phyloP scores from a whole-genome alignment of 2,888 invertebrate species.

The Meiosimyza decipiens region DNA sequence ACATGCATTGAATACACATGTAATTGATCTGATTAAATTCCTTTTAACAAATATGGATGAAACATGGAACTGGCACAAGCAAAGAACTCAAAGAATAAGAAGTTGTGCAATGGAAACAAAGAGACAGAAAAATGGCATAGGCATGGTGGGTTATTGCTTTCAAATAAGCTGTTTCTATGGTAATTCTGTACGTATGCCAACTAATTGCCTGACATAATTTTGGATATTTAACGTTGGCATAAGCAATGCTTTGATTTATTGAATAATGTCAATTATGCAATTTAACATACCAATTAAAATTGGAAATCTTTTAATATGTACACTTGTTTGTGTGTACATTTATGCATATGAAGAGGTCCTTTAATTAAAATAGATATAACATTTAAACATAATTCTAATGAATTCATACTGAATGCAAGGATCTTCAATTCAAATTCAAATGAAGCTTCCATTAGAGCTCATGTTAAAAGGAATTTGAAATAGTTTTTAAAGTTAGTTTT shows the following conservation, averaged over 20 bases:
- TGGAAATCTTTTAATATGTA: no score
- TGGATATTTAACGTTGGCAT: no score
- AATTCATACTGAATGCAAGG: no score
- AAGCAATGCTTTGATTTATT: slow-evolving; percentile 18
- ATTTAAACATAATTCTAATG: no score
- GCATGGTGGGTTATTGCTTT: slow-evolving; percentile 9
- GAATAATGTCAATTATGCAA: background rate
- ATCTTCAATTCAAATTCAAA: no score
- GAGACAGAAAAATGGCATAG: background rate
- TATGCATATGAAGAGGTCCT: no score
- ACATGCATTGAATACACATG: slow-evolving; percentile 53
- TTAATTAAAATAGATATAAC: no score
- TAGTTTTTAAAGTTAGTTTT: no score
- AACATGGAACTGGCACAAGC: background rate
- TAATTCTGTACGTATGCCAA: no score
- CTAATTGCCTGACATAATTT: background rate
- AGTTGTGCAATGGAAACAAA: background rate
- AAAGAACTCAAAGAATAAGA: background rate
- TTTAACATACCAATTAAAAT: background rate
- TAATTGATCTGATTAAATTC: slow-evolving; percentile 60
- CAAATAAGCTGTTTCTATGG: slow-evolving; percentile 2
- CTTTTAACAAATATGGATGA: slow-evolving; percentile 32
- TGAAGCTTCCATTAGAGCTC: no score
- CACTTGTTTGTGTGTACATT: no score
- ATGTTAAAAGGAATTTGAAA: no score